Percentiles rank a stretch among this genome's conserved stretches.
phyloP scores from a whole-genome alignment of 1,140 invertebrate genomes.

The Microplitis mediator region DNA sequence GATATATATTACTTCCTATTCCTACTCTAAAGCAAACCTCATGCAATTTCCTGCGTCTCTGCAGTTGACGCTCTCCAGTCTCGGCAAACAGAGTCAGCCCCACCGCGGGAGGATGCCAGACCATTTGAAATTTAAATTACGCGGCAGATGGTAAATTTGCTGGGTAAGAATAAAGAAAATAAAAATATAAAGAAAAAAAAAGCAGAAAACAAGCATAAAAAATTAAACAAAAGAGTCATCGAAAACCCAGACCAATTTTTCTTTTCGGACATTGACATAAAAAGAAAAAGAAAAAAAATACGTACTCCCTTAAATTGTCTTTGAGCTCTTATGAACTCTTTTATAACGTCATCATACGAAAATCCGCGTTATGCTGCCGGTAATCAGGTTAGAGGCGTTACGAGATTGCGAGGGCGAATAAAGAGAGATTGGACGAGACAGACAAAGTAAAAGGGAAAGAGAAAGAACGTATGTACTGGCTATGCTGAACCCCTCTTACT shows the following conservation, averaged over 20 bases:
- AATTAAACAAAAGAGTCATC: no score
- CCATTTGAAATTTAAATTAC: slow-evolving; percentile 29
- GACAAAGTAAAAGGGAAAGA: not conserved
- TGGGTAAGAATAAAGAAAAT: not conserved
- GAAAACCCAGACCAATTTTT: not conserved
- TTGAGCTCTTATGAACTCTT: not conserved
- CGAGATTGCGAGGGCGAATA: not conserved
- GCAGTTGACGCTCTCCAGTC: slow-evolving; percentile 14
- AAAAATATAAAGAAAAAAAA: not conserved
- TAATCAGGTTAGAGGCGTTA: slow-evolving; percentile 17
- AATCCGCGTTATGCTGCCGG: not conserved
- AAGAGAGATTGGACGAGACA: not conserved
- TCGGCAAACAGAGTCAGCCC: not conserved
- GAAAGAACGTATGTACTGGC: not conserved
- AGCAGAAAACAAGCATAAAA: not conserved
- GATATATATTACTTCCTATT: no score
- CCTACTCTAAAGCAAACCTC: not conserved
- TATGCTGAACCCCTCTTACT: no score
- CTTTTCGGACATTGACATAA: not conserved
- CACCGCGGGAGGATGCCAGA: not conserved
- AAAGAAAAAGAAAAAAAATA: not conserved
- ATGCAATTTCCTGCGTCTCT: slow-evolving; percentile 19
- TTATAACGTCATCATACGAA: no score
- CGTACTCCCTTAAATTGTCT: no score
- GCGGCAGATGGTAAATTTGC: slow-evolving; percentile 17